Conservation (phyloP, 2,888 invertebrate species). For the Willowsia nigromaculata region DNA sequence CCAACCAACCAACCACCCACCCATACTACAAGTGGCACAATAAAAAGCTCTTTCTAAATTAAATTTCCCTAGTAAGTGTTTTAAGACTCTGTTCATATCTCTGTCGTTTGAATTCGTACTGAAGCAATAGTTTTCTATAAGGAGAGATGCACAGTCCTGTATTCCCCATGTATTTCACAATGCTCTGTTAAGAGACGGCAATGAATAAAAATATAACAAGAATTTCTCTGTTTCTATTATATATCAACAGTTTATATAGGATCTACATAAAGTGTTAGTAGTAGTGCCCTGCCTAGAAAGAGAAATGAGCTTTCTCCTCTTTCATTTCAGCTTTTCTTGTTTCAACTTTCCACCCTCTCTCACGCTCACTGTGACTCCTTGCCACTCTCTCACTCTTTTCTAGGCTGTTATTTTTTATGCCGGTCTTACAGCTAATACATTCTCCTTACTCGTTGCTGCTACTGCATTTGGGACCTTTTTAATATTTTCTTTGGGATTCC, state of each 20-base stretch:
- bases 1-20: background rate
- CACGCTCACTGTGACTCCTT: background rate
- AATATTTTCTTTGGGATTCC: slow-evolving; percentile 36
- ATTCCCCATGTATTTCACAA: too few species aligned
- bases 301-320: slow-evolving; percentile 60
- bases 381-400: background rate
- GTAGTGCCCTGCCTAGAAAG: slow-evolving; percentile 25
- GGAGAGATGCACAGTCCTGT: too few species aligned
- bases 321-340: slow-evolving; percentile 33
- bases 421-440: background rate
- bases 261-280: background rate
- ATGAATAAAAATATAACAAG: slow-evolving; percentile 12
- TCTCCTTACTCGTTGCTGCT: background rate
- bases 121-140: slow-evolving; percentile 28
- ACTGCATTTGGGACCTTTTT: slow-evolving; percentile 30
- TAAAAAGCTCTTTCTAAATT: slow-evolving; percentile 50
- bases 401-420: slow-evolving; percentile 15
- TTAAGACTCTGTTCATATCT: slow-evolving; percentile 44
- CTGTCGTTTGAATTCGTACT: background rate
- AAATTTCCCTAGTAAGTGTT: slow-evolving; percentile 61
- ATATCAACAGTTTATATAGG: background rate
- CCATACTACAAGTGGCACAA: background rate
- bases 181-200: too few species aligned
- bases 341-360: background rate
- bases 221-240: background rate